Conservation (phyloP, 2,888 invertebrate genomes). For the Latheticus oryzae region DNA sequence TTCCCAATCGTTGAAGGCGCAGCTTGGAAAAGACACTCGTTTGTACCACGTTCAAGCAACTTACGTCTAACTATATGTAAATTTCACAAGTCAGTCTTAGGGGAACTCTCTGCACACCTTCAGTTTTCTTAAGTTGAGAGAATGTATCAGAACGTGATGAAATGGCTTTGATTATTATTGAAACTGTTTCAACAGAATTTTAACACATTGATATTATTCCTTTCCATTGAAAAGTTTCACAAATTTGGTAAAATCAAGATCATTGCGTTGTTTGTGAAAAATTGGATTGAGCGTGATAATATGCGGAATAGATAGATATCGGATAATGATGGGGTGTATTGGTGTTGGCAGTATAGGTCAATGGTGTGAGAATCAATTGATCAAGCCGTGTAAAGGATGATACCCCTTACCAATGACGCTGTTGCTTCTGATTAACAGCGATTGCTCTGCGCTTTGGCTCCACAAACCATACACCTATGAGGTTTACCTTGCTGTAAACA, state of each 20-base stretch:
- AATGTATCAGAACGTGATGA: no score
- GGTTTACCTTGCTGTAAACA: constrained; percentile 21
- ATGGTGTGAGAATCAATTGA: constrained; percentile 39
- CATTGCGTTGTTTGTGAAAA: neutral
- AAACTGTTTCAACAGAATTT: no score
- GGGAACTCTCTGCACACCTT: constrained; percentile 22
- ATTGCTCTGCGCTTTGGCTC: neutral
- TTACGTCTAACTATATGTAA: constrained; percentile 39
- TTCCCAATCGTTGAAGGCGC: constrained; percentile 38
- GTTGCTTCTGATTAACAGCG: constrained; percentile 34
- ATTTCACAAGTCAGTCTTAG: constrained; percentile 33
- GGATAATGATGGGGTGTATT: constrained; percentile 34
- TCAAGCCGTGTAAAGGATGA: constrained; percentile 34
- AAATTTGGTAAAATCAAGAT: no score
- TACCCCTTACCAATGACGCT: constrained; percentile 30
- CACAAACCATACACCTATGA: constrained; percentile 19
- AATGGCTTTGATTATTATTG: no score
- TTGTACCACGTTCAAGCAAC: constrained; percentile 27
- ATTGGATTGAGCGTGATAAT: constrained; percentile 6
- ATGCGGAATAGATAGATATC: constrained; percentile 24
- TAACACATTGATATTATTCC: constrained; percentile 4
- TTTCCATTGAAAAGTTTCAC: no score
- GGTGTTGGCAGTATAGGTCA: constrained; percentile 31
- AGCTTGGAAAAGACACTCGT: constrained; percentile 33
- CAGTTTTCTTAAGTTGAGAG: no score